Evolutionary conservation across 2,888 invertebrate genomes (phyloP).

Genomic region (Clusia tigrina): DNA sequence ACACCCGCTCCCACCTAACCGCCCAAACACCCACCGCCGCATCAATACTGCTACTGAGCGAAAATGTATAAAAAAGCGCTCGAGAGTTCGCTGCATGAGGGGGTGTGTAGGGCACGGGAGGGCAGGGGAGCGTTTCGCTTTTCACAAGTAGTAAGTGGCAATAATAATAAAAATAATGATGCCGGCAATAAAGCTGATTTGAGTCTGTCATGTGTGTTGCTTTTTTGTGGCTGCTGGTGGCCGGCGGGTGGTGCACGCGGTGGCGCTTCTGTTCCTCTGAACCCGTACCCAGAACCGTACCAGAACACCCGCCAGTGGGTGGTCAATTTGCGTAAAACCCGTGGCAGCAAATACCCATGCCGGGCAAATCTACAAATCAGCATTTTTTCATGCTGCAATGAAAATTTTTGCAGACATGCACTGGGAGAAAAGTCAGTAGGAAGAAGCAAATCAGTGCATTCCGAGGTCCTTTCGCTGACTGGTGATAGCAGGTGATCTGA

Average conservation of each 20-base stretch:
- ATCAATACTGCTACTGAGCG: no score
- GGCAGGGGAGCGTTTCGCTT: no score
- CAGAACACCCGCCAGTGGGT: neutral
- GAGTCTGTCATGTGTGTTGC: constrained; percentile 42
- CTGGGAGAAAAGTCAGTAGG: constrained; percentile 31
- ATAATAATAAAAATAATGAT: constrained; percentile 64
- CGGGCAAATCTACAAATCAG: constrained; percentile 43
- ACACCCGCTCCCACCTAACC: no score
- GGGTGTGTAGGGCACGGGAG: constrained; percentile 25
- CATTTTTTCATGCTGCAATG: constrained; percentile 56
- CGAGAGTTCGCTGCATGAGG: neutral
- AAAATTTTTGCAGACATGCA: constrained; percentile 47
- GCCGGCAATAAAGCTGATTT: constrained; percentile 62
- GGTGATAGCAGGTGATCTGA: no score
- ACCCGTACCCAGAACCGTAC: neutral
- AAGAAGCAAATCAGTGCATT: no score
- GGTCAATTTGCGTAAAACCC: constrained; percentile 20
- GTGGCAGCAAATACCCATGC: constrained; percentile 3
- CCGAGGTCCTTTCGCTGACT: no score
- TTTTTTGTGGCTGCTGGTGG: constrained; percentile 7
- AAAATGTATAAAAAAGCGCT: neutral
- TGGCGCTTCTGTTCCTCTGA: constrained; percentile 11
- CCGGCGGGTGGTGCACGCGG: constrained; percentile 39
- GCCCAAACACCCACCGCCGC: no score
- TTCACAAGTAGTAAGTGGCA: constrained; percentile 52